A percentile compares a stretch with the other conserved stretches of the same genome.
These are phyloP conservation scores for Ichneumoninae sp. DNA, from an alignment of 2,888 invertebrate genomes.

Conservation along the genomic window DNA sequence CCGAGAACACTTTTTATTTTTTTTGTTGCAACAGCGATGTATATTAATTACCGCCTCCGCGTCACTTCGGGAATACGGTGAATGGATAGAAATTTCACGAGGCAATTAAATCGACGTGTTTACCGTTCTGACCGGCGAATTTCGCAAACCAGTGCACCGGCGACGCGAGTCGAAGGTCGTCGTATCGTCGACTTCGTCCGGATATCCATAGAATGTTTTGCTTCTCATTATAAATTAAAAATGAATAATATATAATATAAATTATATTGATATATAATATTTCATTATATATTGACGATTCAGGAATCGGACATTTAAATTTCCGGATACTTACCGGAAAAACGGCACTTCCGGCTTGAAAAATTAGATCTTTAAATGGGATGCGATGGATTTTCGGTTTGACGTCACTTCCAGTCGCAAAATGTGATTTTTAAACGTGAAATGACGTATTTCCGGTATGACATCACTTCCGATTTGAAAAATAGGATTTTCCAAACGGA, in stretches of 20 bases:
- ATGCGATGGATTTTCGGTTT: too few species aligned
- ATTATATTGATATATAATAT: background rate
- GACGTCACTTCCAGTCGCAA: too few species aligned
- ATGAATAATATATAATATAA: background rate
- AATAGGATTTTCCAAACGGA: too few species aligned
- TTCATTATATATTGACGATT: background rate
- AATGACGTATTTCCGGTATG: too few species aligned
- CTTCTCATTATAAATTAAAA: background rate
- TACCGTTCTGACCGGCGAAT: slow-evolving; percentile 29
- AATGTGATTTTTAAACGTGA: too few species aligned
- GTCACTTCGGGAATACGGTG: slow-evolving; percentile 39
- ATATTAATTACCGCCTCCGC: slow-evolving; percentile 6
- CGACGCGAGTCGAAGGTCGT: slow-evolving; percentile 16
- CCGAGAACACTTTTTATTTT: background rate
- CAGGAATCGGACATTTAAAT: too few species aligned
- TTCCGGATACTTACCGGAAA: too few species aligned
- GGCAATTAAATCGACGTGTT: slow-evolving; percentile 40
- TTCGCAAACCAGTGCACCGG: slow-evolving; percentile 45
- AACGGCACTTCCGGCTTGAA: too few species aligned
- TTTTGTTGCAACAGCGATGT: slow-evolving; percentile 4
- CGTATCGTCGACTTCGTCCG: slow-evolving; percentile 15
- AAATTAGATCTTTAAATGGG: too few species aligned
- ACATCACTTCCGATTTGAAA: too few species aligned
- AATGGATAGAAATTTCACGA: slow-evolving; percentile 46
- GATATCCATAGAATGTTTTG: slow-evolving; percentile 20